Evolutionary conservation across 2,797 vertebrate species (phyloP).

Genomic region (Lepidocolaptes lacrymiger): DNA sequence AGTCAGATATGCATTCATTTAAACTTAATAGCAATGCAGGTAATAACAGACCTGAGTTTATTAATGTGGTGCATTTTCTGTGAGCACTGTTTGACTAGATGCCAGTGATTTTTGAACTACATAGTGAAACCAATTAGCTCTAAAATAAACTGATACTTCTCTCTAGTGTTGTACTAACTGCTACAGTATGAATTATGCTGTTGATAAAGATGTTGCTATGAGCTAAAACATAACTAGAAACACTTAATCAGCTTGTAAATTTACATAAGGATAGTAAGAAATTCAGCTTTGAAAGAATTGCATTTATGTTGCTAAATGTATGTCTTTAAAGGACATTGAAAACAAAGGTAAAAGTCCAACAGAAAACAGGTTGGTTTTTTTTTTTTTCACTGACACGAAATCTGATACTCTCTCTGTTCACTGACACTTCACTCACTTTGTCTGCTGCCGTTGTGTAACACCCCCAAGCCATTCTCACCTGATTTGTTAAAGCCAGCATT

Average conservation of each 20-base stretch:
- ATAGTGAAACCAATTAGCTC: conserved; percentile 64
- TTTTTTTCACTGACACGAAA: background rate
- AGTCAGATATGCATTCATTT: background rate
- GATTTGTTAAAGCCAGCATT: accelerated
- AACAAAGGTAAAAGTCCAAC: conserved; percentile 51
- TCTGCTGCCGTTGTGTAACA: background rate
- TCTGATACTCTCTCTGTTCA: background rate
- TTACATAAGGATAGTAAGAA: conserved; percentile 62
- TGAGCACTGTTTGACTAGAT: conserved; percentile 25
- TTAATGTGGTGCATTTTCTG: background rate
- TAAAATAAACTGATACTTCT: conserved; percentile 68
- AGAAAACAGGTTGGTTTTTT: background rate
- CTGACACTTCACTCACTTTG: background rate
- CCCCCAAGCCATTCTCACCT: background rate
- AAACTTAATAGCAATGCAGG: conserved; percentile 34
- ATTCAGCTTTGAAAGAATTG: conserved; percentile 39
- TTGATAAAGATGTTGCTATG: conserved; percentile 64
- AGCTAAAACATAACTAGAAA: conserved; percentile 67
- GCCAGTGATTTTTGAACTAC: conserved; percentile 59
- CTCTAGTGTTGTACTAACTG: conserved; percentile 60
- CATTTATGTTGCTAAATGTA: background rate
- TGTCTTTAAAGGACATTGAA: background rate
- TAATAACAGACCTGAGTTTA: conserved; percentile 41
- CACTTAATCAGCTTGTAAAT: conserved; percentile 59
- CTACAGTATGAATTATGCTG: conserved; percentile 60